Percentiles rank a stretch among this genome's conserved stretches.
These are phyloP conservation scores for Imbricaverruca yamaguchii DNA, from an alignment of 2,888 invertebrate genomes.

Conservation along the genomic window DNA sequence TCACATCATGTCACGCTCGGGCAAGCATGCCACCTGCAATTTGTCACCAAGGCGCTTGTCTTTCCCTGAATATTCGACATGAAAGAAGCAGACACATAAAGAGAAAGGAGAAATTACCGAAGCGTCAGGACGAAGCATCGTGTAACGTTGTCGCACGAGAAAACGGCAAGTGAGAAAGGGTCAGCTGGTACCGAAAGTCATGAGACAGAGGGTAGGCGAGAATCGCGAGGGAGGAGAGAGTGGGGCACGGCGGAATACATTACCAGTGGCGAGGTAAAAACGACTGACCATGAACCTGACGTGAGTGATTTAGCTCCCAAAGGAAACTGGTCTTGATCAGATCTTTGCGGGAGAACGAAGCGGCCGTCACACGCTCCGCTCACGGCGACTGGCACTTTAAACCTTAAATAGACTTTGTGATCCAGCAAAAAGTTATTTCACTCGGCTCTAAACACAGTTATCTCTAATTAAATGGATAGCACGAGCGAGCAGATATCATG, in stretches of 20 bases:
- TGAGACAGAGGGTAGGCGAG: not conserved
- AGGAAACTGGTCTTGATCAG: not conserved
- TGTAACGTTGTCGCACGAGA: not conserved
- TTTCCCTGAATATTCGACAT: not conserved
- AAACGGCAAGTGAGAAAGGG: not conserved
- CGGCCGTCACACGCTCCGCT: not conserved
- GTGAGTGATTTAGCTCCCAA: slow-evolving; percentile 10
- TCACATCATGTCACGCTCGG: not conserved
- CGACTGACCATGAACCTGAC: slow-evolving; percentile 11
- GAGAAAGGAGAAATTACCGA: not conserved
- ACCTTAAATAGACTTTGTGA: not conserved
- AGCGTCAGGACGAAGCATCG: not conserved
- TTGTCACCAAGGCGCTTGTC: not conserved
- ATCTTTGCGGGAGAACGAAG: not conserved
- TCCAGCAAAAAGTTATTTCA: not conserved
- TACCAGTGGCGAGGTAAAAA: not conserved
- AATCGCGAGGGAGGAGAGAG: not conserved
- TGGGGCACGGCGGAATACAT: not conserved
- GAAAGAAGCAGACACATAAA: not conserved
- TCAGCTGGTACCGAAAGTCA: not conserved
- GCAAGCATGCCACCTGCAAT: not conserved
- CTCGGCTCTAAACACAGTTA: not conserved
- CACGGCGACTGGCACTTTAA: not conserved
- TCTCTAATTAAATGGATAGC: not conserved
- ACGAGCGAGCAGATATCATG: not conserved